These are phyloP conservation scores for Rousettus madagascariensis DNA, from an alignment of 2,797 vertebrate species.

Conservation along the genomic window DNA sequence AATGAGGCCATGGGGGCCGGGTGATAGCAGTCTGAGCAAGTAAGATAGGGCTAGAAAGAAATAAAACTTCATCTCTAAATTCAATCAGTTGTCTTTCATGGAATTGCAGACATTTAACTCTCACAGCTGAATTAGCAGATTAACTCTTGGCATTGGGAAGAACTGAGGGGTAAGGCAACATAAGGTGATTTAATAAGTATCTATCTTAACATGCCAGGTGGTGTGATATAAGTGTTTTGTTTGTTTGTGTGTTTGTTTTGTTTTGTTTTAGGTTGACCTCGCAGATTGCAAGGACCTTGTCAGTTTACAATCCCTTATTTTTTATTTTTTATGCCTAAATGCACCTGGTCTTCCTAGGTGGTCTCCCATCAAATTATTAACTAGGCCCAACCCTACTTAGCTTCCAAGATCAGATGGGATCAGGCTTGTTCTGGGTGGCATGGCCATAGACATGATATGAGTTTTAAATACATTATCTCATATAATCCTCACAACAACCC, in stretches of 20 bases:
- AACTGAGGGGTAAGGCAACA: neutral
- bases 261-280: too few species aligned
- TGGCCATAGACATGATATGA: neutral
- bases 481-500: neutral
- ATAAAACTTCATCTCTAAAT: neutral
- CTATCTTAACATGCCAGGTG: neutral
- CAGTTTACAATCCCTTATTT: too few species aligned
- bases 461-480: neutral
- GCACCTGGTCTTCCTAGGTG: too few species aligned
- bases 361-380: too few species aligned
- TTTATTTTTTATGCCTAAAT: too few species aligned
- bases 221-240: neutral
- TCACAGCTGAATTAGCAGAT: neutral
- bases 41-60: neutral
- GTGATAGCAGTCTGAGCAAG: neutral
- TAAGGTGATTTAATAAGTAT: neutral
- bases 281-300: too few species aligned
- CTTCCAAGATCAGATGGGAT: too few species aligned
- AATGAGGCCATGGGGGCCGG: neutral
- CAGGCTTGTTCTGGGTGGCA: too few species aligned
- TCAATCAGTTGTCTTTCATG: neutral
- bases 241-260: too few species aligned
- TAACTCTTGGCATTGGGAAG: neutral
- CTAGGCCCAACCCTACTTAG: too few species aligned
- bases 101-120: neutral